Evolutionary conservation across 2,888 invertebrate species (phyloP).

Genomic region (Atethmia centrago): DNA sequence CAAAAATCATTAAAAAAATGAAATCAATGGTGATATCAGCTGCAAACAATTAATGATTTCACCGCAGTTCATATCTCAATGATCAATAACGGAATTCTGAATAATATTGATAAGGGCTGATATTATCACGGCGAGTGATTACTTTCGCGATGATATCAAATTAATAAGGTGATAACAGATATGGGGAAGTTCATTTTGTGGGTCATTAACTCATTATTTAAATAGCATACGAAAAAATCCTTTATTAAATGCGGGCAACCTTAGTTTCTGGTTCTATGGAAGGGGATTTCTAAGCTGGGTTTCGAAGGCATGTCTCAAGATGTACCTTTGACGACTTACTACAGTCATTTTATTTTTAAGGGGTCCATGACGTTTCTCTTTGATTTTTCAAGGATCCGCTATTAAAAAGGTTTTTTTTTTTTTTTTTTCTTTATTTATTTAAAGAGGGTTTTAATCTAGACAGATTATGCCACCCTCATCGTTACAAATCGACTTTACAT

Average conservation of each 20-base stretch:
- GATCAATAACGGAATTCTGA: slow-evolving; percentile 47
- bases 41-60: background rate
- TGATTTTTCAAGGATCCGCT: slow-evolving; percentile 8
- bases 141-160: slow-evolving; percentile 42
- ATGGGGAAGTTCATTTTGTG: slow-evolving; percentile 13
- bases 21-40: slow-evolving; percentile 23
- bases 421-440: too few relatives aligned
- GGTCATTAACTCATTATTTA: slow-evolving; percentile 24
- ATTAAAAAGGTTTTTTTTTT: slow-evolving; percentile 10
- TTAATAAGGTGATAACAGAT: slow-evolving; percentile 34
- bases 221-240: background rate
- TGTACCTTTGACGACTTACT: too few relatives aligned
- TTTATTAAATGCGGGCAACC: background rate
- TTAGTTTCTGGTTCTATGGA: background rate
- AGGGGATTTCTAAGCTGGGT: background rate
- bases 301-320: background rate
- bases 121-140: slow-evolving; percentile 6
- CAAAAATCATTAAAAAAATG: too few relatives aligned
- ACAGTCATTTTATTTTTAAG: background rate
- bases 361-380: background rate
- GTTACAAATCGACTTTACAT: too few relatives aligned
- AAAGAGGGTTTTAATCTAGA: too few relatives aligned
- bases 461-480: too few relatives aligned
- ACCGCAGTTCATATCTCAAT: slow-evolving; percentile 27
- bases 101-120: slow-evolving; percentile 48